These are phyloP conservation scores for Sorex fumeus DNA, from an alignment of 2,113 vertebrate genomes.

Conservation along the genomic window DNA sequence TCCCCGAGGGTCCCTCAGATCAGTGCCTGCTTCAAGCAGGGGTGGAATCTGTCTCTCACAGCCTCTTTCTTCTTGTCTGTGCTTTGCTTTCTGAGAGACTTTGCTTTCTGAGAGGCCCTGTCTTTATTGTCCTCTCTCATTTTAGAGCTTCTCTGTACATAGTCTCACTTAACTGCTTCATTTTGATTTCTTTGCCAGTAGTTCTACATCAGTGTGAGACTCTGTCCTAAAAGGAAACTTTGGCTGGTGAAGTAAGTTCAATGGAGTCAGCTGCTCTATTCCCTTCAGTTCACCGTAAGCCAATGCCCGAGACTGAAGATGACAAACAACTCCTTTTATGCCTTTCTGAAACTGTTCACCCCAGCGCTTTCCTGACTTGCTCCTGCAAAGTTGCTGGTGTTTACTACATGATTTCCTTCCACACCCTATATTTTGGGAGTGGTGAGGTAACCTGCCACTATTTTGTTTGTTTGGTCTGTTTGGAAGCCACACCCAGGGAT, in stretches of 20 bases:
- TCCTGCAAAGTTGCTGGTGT: background rate
- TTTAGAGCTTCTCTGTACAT: background rate
- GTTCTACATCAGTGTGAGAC: background rate
- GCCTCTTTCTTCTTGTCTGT: background rate
- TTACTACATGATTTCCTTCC: background rate
- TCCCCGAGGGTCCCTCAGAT: background rate
- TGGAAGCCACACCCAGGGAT: background rate
- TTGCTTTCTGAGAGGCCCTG: background rate
- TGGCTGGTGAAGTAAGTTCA: background rate
- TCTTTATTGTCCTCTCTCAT: background rate
- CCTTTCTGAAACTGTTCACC: background rate
- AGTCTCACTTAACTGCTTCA: background rate
- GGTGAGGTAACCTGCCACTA: background rate
- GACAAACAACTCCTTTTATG: background rate
- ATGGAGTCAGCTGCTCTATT: background rate
- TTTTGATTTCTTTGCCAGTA: constrained; percentile 2
- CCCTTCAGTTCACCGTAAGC: background rate
- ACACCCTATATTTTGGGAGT: background rate
- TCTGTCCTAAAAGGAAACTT: background rate
- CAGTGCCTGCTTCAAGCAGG: background rate
- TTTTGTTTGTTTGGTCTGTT: background rate
- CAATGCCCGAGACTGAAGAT: background rate
- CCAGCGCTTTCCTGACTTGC: background rate
- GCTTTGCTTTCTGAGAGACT: background rate
- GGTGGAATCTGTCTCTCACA: background rate